Evolutionary conservation across 53 echinoderm and acorn worm genomes (phyloP), one percentile per base, ranked within the genome.

Genomic region (Paracentrotus lividus): DNA sequence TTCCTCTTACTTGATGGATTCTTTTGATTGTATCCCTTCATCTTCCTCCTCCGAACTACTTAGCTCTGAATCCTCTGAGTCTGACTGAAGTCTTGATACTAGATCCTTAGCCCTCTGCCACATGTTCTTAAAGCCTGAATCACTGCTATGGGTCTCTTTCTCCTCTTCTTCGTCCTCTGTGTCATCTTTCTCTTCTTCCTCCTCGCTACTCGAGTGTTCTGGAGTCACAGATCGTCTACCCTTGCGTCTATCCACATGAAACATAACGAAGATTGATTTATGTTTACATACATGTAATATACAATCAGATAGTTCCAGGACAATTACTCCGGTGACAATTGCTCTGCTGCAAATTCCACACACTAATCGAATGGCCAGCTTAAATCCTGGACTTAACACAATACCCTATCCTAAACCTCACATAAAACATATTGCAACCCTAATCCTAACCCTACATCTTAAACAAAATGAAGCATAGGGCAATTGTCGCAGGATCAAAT

Each of bases 61-160:
- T 0, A 69, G 49, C 31, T 45, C 29, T 12, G 69, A 68, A 33
- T 90, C 91, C 21, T 49, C 69, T 6, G 92, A 92, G 10, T 81
- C 81, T 2, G 77, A 78, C 31, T 26, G 42, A 0, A 91, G 76
- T 72, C 92, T 43, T 23, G 54, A 51, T 14, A 92, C 58, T 16
- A 92, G 77, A 36, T 77, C 81, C 92, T 92, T 92, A 26, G 92
- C 92, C 27, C 92, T 49, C 56, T 56, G 78, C 92, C 92, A 92
- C 43, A 92, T 58, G 58, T 77, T 92, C 92, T 56, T 92, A 45
- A 53, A 92, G 27, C 92, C 92, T 21, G 92, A 92, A 61, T 92
- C 92, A 42, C 92, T 92, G 81, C 92, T 92, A 20, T 61, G 44
- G 42, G 51, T 72, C 21, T 72, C 75, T 34, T 56, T 86, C 85